Evolutionary conservation across 2,888 invertebrate species (phyloP), one percentile per base, ranked within the genome.

Genomic region (Stenodera caucasica): DNA sequence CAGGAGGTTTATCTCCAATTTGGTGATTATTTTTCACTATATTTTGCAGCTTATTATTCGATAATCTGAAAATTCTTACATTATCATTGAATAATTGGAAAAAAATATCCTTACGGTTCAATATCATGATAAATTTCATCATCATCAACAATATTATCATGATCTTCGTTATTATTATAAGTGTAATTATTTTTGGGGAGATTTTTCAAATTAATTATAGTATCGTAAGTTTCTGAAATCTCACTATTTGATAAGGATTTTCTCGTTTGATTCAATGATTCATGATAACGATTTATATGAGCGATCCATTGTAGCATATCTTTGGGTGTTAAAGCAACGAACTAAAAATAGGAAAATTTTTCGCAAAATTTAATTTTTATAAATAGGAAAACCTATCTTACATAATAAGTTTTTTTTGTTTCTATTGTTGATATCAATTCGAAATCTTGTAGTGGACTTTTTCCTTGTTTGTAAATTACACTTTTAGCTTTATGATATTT

Each of bases 261-360:
- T 18, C 15, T 29, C 1, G 45, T 14, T 21, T 40, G 53, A 18
- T 56, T 60, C 14, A 53, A 33, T 5, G 14, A 14, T 11, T 70
- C 67, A 40, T 72, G 65, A 37, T 61, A 63, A 61, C 53, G 66
- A 56, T 74, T 74, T 11, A 76, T 75, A 14, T 66, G 66, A 7
- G 63, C 55, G 21, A 71, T 67, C 76, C 76, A 76, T 58, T 76
- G 74, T 12, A 68, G 56, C 73, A 72, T 72, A 53, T 76, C 76
- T 61, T 76, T 74, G 49, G 63, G 64, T 8, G 74, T 73, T 18
- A 61, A 60, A 3, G 74, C 74, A 32, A 67, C 55, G 60, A 76
- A 76, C 76, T 76, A 59, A 57, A 69, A 68, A 57, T 55, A 45
- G 33, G 15, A 53, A 33, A 53, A 49, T 6, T 18, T 51, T 26